phyloP scores from a whole-genome alignment of 2,113 vertebrate species.

The Trachemys scripta region DNA sequence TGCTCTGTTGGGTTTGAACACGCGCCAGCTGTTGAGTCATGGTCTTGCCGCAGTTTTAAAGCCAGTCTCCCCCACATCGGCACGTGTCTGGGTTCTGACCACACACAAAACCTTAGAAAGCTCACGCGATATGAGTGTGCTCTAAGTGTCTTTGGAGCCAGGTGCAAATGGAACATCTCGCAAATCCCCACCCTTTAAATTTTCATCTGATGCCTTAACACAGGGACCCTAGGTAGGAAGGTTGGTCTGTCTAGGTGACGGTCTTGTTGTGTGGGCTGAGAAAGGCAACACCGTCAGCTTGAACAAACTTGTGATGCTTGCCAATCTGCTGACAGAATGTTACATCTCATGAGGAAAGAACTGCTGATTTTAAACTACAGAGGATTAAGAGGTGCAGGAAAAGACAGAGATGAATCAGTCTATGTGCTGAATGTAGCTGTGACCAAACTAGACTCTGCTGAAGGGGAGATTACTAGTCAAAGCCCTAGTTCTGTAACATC shows the following conservation, averaged over 20 bases:
- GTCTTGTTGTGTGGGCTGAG: fast-evolving
- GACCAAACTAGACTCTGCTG: conserved; percentile 19
- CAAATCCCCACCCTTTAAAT: neutral
- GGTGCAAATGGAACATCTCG: neutral
- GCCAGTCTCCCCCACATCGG: neutral
- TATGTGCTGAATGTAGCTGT: neutral
- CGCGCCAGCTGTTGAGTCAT: conserved; percentile 38
- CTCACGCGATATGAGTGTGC: fast-evolving
- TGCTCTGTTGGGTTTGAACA: fast-evolving
- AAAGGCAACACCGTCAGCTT: neutral
- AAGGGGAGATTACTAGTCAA: conserved; percentile 5
- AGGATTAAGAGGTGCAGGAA: conserved; percentile 17
- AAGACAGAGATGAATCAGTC: conserved; percentile 37
- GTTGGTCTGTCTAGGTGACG: fast-evolving
- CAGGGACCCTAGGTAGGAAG: fast-evolving
- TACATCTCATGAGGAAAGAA: neutral
- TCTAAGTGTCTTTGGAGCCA: neutral
- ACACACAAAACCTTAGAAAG: neutral
- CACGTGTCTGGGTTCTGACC: conserved; percentile 15
- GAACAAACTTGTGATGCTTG: neutral
- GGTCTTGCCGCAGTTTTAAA: neutral
- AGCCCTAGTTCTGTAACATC: neutral
- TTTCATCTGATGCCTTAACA: no score
- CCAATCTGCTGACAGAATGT: neutral
- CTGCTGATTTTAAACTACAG: neutral